Evolutionary conservation across 2,888 invertebrate species (phyloP).

Genomic region (Xanthorhoe spadicearia): DNA sequence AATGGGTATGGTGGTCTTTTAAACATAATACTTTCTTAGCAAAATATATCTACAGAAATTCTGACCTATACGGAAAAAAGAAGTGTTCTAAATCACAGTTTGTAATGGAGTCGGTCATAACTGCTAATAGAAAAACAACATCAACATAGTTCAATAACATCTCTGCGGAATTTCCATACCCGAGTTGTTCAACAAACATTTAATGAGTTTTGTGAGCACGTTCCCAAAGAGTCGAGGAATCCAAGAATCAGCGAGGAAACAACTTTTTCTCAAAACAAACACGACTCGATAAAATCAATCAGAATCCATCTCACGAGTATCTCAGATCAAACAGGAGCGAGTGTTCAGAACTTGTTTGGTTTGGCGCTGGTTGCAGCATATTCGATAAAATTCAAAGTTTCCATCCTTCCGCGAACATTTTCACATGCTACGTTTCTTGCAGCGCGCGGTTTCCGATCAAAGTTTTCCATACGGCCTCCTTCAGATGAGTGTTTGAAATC

Average conservation of each 20-base stretch:
- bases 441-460: slow-evolving; percentile 78
- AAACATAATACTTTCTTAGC: too few relatives aligned
- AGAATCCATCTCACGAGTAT: slow-evolving; percentile 69
- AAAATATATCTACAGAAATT: background rate
- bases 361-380: slow-evolving; percentile 66
- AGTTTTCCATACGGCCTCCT: slow-evolving; percentile 71
- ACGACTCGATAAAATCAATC: slow-evolving; percentile 73
- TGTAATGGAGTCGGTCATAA: background rate
- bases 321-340: slow-evolving; percentile 68
- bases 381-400: slow-evolving; percentile 76
- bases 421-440: slow-evolving; percentile 67
- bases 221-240: slow-evolving; percentile 10
- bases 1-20: too few relatives aligned
- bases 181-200: slow-evolving; percentile 10
- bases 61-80: too few relatives aligned
- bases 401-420: slow-evolving; percentile 59
- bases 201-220: slow-evolving; percentile 18
- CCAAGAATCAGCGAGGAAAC: slow-evolving; percentile 22
- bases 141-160: slow-evolving; percentile 2
- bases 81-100: too few relatives aligned
- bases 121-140: background rate
- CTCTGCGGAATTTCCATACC: slow-evolving; percentile 6
- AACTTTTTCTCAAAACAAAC: slow-evolving; percentile 63
- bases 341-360: slow-evolving; percentile 71
- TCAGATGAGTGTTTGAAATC: slow-evolving; percentile 52